Evolutionary conservation across 2,888 invertebrate genomes (phyloP).

Genomic region (Allygus modestus): DNA sequence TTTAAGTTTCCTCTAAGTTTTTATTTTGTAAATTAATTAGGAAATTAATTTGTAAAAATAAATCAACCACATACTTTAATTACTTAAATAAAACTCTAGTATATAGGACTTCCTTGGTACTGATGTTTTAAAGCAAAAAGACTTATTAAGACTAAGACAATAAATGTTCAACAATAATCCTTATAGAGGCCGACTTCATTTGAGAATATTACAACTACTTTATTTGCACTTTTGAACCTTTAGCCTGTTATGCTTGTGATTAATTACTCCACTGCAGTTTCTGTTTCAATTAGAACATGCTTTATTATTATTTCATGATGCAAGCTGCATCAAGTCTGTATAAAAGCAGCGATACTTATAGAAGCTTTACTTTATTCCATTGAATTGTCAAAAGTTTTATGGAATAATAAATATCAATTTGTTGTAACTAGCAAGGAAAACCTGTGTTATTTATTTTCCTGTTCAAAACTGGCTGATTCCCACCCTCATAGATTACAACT

Average conservation of each 20-base stretch:
- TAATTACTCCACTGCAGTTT: not conserved
- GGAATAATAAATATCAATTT: constrained; percentile 16
- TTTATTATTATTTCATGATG: not conserved
- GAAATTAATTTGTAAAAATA: too few relatives aligned
- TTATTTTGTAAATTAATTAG: too few relatives aligned
- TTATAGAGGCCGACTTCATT: not conserved
- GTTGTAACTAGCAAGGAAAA: constrained; percentile 25
- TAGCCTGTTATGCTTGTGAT: not conserved
- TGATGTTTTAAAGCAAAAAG: not conserved
- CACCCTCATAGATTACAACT: too few relatives aligned
- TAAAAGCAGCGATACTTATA: not conserved
- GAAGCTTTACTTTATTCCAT: not conserved
- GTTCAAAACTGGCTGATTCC: too few relatives aligned
- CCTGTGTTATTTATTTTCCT: constrained; percentile 4
- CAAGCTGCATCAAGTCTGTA: not conserved
- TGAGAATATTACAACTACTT: not conserved
- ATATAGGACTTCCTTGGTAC: too few relatives aligned
- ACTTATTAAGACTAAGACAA: constrained; percentile 12
- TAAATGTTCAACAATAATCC: not conserved
- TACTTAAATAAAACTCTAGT: too few relatives aligned
- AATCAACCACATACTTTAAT: too few relatives aligned
- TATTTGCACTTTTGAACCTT: not conserved
- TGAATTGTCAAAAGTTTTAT: not conserved
- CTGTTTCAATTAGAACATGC: not conserved
- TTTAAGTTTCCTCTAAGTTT: too few relatives aligned